Base-by-base conservation (phyloP, 2,888 invertebrate genomes). In the Drosophila aldrichi region DNA sequence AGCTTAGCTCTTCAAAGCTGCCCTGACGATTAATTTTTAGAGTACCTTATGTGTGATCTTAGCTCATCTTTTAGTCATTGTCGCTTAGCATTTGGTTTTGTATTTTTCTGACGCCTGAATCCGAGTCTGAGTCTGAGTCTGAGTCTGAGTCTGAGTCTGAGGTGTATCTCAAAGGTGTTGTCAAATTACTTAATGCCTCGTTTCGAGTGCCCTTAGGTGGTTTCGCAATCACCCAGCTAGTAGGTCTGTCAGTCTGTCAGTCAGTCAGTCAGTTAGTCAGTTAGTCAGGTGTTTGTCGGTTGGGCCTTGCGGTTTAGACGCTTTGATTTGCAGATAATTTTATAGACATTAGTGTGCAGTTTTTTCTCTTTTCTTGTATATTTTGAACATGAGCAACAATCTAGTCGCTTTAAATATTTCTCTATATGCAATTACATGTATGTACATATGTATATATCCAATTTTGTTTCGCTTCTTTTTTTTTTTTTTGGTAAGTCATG, bases 261-360 rank as follows among this genome's bases (percentile, higher is more conserved):
- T 41, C 46, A 48, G 57, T 63, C 32, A 44, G 76, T 44, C 41
- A 52, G 58, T 61, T 34, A 43, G 76, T 59, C 43, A 46, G 51
- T 62, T 60, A 40, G 70, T 64, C 48, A 34, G 48, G 76, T 63
- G 58, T 55, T 46, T 20, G 63, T 62, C 36, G n/a, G 48, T 57
- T 55, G 41, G 48, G 69, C 48, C 44, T 66, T 71, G 77, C 18
- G 59, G 74, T 69, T 75, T 75, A 69, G 79, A 68, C 84, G 81
- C 74, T 89, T 89, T 81, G 88, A 87, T 86, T 89, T 85, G 82
- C 76, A 72, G 85, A 88, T 89, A 79, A 88, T 88, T 79, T 87
- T 82, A 76, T 82, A 82, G 66, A 74, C 86, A 89, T 89, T 86
- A 86, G 82, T 85, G 68, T 85, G 82, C 88, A 87, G 67, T 85